phyloP scores from a whole-genome alignment of 2,113 vertebrate species.

The Indicator indicator region DNA sequence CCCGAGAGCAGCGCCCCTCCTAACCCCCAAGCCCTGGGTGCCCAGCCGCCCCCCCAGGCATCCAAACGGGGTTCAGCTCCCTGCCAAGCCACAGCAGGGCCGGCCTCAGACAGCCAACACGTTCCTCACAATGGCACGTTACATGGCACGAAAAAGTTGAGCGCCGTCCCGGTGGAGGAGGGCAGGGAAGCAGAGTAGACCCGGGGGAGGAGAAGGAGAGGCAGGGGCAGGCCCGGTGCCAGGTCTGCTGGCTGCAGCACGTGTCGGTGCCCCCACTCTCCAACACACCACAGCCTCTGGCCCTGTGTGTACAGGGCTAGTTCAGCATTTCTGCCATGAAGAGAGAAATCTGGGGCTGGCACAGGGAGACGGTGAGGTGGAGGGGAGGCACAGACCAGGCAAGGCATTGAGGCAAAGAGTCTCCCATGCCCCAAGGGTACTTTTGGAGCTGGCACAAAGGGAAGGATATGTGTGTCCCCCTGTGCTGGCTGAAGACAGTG shows the following conservation, averaged over 20 bases:
- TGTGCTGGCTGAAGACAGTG: not conserved
- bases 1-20: not conserved
- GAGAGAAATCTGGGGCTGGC: not conserved
- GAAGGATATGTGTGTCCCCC: rapidly evolving
- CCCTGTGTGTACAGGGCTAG: not conserved
- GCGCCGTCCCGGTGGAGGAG: not conserved
- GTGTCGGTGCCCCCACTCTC: not conserved
- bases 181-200: not conserved
- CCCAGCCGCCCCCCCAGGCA: not conserved
- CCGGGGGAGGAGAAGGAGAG: not conserved
- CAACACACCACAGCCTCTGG: not conserved
- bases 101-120: constrained; percentile 71
- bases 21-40: rapidly evolving
- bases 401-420: not conserved
- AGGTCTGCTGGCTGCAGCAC: not conserved
- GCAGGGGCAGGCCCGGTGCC: not conserved
- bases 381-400: rapidly evolving
- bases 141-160: constrained; percentile 75
- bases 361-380: rapidly evolving
- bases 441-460: rapidly evolving
- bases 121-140: constrained; percentile 81
- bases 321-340: not conserved
- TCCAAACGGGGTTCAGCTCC: not conserved
- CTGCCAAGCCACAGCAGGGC: not conserved
- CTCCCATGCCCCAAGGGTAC: not conserved